Conservation (phyloP, 2,888 invertebrate genomes). For the Leptinotarsa juncta region DNA sequence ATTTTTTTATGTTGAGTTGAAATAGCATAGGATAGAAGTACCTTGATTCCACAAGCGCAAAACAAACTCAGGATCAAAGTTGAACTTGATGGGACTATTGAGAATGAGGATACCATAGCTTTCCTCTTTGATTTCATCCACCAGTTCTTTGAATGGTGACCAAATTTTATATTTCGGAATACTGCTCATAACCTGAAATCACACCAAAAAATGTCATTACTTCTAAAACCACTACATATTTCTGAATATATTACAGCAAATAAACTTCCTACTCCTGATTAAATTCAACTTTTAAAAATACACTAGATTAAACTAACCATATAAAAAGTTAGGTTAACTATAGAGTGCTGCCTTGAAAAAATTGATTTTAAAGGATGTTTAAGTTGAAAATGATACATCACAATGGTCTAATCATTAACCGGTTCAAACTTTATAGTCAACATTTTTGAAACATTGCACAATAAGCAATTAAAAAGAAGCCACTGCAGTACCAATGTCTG, state of each 20-base stretch:
- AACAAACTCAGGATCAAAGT: conserved; percentile 64
- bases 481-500: too few relatives aligned
- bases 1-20: too few relatives aligned
- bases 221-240: not conserved
- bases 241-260: not conserved
- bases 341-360: not conserved
- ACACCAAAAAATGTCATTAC: not conserved
- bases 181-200: conserved; percentile 2
- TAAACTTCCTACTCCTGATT: not conserved
- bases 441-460: not conserved
- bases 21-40: conserved; percentile 54
- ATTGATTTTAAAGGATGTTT: not conserved
- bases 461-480: not conserved
- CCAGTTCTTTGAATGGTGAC: conserved; percentile 53
- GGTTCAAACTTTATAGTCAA: not conserved
- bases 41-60: conserved; percentile 77
- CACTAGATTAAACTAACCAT: too few relatives aligned
- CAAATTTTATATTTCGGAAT: conserved; percentile 40
- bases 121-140: conserved; percentile 42
- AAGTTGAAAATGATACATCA: not conserved
- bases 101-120: conserved; percentile 76
- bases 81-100: conserved; percentile 73
- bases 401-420: not conserved
- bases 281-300: too few relatives aligned
- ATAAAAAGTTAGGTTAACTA: conserved; percentile 1